Conservation (phyloP, 2,113 vertebrate species). For the Poecilia latipinna region DNA sequence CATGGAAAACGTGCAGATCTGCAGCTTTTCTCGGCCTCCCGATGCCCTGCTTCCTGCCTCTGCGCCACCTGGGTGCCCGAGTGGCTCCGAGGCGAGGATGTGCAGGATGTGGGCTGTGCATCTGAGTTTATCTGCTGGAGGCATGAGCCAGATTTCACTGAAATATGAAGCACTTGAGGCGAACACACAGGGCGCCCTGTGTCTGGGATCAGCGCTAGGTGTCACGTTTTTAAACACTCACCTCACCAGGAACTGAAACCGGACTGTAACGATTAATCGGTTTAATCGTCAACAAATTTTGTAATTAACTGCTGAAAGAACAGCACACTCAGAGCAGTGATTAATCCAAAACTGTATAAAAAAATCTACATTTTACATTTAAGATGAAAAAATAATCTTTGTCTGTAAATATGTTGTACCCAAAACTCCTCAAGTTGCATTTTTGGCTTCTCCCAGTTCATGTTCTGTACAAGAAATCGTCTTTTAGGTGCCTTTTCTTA, state of each 20-base stretch:
- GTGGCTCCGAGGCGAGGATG: conserved; percentile 72
- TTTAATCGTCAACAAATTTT: no score
- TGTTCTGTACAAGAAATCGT: no score
- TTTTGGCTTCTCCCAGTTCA: no score
- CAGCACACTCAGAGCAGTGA: no score
- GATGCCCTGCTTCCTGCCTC: conserved; percentile 55
- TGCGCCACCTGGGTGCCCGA: conserved; percentile 77
- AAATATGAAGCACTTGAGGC: conserved; percentile 33
- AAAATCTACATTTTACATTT: no score
- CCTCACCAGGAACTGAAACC: conserved; percentile 10
- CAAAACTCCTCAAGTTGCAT: no score
- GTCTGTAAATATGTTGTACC: no score
- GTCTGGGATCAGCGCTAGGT: background rate
- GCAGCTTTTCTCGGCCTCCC: conserved; percentile 32
- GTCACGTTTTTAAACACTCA: conserved; percentile 17
- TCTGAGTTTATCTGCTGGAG: conserved; percentile 57
- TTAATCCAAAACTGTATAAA: no score
- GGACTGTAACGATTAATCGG: no score
- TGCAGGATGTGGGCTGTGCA: conserved; percentile 46
- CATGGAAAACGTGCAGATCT: conserved; percentile 52
- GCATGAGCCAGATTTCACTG: conserved; percentile 60
- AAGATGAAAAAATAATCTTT: no score
- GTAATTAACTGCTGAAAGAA: no score
- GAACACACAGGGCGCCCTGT: background rate
- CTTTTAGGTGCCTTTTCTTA: no score